Evolutionary conservation across 1,140 invertebrate species (phyloP).

Genomic region (Drosophila paulistorum): DNA sequence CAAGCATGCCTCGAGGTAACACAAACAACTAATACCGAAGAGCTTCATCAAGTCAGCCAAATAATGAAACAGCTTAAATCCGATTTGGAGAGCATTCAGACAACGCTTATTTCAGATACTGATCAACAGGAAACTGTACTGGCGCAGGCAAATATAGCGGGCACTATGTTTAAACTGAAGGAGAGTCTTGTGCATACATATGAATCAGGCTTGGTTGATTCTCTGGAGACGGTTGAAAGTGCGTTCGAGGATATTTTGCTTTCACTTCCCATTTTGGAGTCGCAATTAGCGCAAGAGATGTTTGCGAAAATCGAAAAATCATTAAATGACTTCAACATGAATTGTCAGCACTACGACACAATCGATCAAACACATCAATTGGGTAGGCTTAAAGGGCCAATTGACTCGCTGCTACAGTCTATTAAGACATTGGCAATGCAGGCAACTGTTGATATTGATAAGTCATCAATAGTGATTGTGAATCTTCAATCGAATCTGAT

Average conservation of each 20-base stretch:
- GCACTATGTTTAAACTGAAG: constrained; percentile 77
- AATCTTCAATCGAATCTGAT: constrained; percentile 72
- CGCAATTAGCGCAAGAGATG: constrained; percentile 75
- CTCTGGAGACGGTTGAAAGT: constrained; percentile 72
- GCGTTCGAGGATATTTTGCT: constrained; percentile 77
- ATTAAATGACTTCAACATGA: constrained; percentile 39
- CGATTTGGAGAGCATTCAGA: constrained; percentile 66
- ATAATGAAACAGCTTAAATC: constrained; percentile 71
- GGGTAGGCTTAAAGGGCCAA: constrained; percentile 27
- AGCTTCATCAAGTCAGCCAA: constrained; percentile 56
- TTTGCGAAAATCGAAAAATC: constrained; percentile 59
- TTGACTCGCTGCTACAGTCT: constrained; percentile 49
- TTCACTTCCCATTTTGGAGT: constrained; percentile 65
- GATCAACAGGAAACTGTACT: constrained; percentile 61
- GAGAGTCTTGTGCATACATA: constrained; percentile 80
- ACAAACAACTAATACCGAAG: constrained; percentile 38
- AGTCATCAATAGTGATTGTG: constrained; percentile 62
- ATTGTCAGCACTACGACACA: constrained; percentile 20
- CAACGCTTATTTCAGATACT: constrained; percentile 40
- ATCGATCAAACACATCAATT: constrained; percentile 26
- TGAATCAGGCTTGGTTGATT: constrained; percentile 71
- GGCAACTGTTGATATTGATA: constrained; percentile 64
- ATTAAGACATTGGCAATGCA: constrained; percentile 48
- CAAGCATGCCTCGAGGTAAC: constrained; percentile 64
- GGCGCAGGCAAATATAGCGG: constrained; percentile 65